Evolutionary conservation across 35 echinoderm and acorn worm species (phyloP).

Genomic region (Anneissia japonica): DNA sequence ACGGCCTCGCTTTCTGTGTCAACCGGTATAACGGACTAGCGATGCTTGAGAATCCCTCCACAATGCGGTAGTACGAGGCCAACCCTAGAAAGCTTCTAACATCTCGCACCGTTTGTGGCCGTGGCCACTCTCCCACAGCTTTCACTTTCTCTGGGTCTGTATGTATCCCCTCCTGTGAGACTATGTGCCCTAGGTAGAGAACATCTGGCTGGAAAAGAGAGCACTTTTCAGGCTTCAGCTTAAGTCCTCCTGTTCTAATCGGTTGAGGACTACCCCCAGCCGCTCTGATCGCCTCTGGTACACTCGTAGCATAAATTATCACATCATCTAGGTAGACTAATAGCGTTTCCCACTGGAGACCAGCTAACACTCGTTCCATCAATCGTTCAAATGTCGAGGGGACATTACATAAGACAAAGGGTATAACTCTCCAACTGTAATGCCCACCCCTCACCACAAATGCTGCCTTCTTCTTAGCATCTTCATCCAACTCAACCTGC

Average conservation of each 20-base stretch:
- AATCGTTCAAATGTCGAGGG: not conserved
- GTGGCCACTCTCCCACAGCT: constrained; percentile 29
- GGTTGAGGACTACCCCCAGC: not conserved
- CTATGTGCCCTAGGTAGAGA: constrained; percentile 60
- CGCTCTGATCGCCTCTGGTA: not conserved
- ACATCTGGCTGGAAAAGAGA: constrained; percentile 19
- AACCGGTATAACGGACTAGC: constrained; percentile 10
- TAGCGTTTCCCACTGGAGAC: not conserved
- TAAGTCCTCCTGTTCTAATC: constrained; percentile 44
- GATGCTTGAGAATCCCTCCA: not conserved
- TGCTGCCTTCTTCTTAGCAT: too few species aligned
- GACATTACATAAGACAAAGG: not conserved
- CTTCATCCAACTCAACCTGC: too few species aligned
- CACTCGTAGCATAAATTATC: not conserved
- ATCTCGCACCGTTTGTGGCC: constrained; percentile 11
- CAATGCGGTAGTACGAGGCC: constrained; percentile 27
- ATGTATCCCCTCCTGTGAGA: constrained; percentile 32
- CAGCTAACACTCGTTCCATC: not conserved
- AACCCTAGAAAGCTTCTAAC: constrained; percentile 22
- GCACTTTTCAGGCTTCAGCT: constrained; percentile 53
- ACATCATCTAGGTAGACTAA: not conserved
- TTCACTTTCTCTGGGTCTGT: constrained; percentile 51
- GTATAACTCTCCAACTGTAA: too few species aligned
- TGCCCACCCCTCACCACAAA: too few species aligned
- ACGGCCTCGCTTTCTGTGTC: not conserved